Conservation (phyloP, 2,113 vertebrate species). For the Leucopternis melanops region DNA sequence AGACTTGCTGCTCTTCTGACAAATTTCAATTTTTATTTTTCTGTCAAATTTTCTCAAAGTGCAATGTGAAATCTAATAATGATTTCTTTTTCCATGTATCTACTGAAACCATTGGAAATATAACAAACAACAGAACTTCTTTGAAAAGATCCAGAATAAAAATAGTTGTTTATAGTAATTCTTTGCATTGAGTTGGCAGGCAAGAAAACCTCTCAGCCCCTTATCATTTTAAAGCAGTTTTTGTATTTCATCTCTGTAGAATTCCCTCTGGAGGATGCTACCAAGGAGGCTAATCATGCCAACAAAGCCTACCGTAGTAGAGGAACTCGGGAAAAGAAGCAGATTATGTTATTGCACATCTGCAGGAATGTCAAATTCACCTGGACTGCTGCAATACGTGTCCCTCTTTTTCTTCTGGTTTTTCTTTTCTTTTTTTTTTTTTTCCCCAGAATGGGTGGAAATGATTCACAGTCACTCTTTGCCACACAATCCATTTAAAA, state of each 20-base stretch:
- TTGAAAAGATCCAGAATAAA: not conserved
- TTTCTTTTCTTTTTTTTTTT: not conserved
- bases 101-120: not conserved
- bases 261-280: constrained; percentile 64
- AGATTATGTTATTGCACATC: constrained; percentile 49
- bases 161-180: not conserved
- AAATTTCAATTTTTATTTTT: not conserved
- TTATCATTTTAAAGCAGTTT: constrained; percentile 67
- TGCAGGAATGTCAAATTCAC: constrained; percentile 40
- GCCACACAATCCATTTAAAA: not conserved
- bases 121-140: not conserved
- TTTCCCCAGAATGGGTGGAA: not conserved
- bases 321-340: constrained; percentile 5
- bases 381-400: not conserved
- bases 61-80: not conserved
- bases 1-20: not conserved
- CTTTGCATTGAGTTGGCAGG: not conserved
- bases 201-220: not conserved
- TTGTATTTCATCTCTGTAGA: constrained; percentile 61
- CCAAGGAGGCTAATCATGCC: constrained; percentile 59
- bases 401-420: not conserved
- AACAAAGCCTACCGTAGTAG: constrained; percentile 28
- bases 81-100: not conserved
- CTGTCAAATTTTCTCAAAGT: not conserved
- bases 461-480: constrained; percentile 12